Base-by-base conservation (phyloP, 1,140 invertebrate species). In the Atta texana region DNA sequence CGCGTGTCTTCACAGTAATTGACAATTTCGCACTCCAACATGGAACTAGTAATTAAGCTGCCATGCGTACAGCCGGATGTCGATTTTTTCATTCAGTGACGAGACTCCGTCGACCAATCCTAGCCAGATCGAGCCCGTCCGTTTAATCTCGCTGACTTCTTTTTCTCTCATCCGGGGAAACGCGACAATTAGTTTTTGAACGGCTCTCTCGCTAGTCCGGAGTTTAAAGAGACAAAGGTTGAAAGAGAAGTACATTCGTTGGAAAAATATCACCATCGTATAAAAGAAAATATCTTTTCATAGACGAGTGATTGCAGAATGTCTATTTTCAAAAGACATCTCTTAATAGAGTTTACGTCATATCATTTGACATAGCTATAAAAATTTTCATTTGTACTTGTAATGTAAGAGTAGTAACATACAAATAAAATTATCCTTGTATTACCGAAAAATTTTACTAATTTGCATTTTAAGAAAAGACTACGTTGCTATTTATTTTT, bases 11-110 rank as follows among this genome's bases (percentile, higher is more conserved):
- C 14, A 49, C n/a, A 51, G 86, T 87, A 87, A 87, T 87, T 87
- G 86, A 87, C 86, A 87, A 87, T 87, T 84, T 87, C 86, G 66
- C 80, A 84, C 77, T 87, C 59, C 51, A 69, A 69, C 64, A 31
- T 55, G 80, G 86, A 64, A 31, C 63, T 69, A 82, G 86, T 87
- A 87, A 87, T 87, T 84, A 87, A 87, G 69, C 86, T 87, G 86
- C 80, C 86, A 84, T 64, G 51, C 72, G 80, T 84, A 68, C 71
- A 75, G 21, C 51, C 18, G 39, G 34, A 63, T 72, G 86, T 84
- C 80, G 59, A 75, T 75, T 87, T 84, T 87, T 87, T 84, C 24
- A 21, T 72, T 63, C 28, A 24, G 51, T 49, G 34, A 68, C 28
- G 61, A 53, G 82, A 84, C 69, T 87, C 39, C 39, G 51, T 28